These are phyloP conservation scores for Orius laevigatus DNA, from an alignment of 1,140 invertebrate genomes.

Conservation along the genomic window DNA sequence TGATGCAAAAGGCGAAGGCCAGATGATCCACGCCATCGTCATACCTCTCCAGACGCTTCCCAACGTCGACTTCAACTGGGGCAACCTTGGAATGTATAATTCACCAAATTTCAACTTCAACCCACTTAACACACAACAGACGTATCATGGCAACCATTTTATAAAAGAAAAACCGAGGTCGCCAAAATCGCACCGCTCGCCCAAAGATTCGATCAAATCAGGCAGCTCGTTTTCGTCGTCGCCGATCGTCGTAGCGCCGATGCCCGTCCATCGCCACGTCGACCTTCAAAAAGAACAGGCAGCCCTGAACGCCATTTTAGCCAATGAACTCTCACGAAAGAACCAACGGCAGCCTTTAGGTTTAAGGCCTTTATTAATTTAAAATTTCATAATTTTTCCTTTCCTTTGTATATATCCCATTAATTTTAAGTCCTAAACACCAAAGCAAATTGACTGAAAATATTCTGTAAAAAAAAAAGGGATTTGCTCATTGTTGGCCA, in stretches of 20 bases:
- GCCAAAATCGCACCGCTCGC: neutral
- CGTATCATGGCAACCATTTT: neutral
- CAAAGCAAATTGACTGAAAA: too few relatives aligned
- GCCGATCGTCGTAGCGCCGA: slow-evolving; percentile 8
- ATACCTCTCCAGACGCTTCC: slow-evolving; percentile 7
- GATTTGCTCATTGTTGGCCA: too few relatives aligned
- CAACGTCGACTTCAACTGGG: slow-evolving; percentile 6
- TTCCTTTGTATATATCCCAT: too few relatives aligned
- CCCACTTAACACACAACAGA: neutral
- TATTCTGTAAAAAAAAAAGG: too few relatives aligned
- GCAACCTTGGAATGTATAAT: neutral
- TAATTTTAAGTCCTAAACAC: too few relatives aligned
- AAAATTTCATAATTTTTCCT: too few relatives aligned
- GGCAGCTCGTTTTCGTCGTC: slow-evolving; percentile 1
- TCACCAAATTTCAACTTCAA: slow-evolving; percentile 3
- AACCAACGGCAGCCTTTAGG: slow-evolving; percentile 9
- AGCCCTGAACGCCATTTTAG: slow-evolving; percentile 13
- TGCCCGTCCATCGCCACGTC: neutral
- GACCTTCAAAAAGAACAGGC: slow-evolving; percentile 7
- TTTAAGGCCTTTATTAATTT: slow-evolving; percentile 2
- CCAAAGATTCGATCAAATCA: slow-evolving; percentile 7
- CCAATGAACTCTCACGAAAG: slow-evolving; percentile 14
- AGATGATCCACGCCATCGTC: slow-evolving; percentile 14
- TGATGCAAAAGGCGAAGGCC: slow-evolving; percentile 7
- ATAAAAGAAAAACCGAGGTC: neutral